Base-by-base conservation (phyloP, 1,140 invertebrate genomes). In the Armadillidium nasatum region DNA sequence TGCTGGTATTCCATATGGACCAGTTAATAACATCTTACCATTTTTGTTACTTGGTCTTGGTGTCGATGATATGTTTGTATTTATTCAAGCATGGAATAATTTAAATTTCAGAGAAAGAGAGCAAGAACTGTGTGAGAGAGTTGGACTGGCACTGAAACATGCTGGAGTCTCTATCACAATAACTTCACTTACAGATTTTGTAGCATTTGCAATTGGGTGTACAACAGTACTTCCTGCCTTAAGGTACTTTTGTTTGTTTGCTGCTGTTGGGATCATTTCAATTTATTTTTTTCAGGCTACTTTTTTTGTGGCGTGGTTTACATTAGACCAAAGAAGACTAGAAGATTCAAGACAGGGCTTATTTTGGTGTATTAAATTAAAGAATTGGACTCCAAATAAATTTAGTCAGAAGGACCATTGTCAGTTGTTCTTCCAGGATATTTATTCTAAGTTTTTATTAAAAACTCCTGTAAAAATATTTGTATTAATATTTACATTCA, bases 1-100 rank as follows among this genome's bases (percentile, higher is more conserved):
- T 1, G 84, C 92, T 80, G 89, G 90, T 66, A 86, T 93, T 19
- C 88, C 90, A 13, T 94, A 92, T 85, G 91, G 92, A 1, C 92
- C 92, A 6, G 91, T 95, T 10, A 92, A 94, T 84, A 89, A 90
- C 44, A 90, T 92, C 33, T 85, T 94, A 79, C 92, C 92, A 9
- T 94, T 94, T 85, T 85, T 94, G 69, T 83, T 94, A 21, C 89
- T 94, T 87, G 92, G 92, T 81, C 87, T 93, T 44, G 91, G 91
- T 68, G 88, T 93, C 74, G 91, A 94, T 83, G 90, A 94, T 85
- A 92, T 93, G 87, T 91, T 93, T 86, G 88, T 94, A 0, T 91
- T 93, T 86, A 79, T 81, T 75, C 77, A 78, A 66, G 72, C 80
- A 10, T 81, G 80, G 80, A 81, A 81, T 70, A 81, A 79, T 44